Evolutionary conservation across 2,888 invertebrate genomes (phyloP), one percentile per base, ranked within the genome.

Genomic region (Choristoneura rosaceana): DNA sequence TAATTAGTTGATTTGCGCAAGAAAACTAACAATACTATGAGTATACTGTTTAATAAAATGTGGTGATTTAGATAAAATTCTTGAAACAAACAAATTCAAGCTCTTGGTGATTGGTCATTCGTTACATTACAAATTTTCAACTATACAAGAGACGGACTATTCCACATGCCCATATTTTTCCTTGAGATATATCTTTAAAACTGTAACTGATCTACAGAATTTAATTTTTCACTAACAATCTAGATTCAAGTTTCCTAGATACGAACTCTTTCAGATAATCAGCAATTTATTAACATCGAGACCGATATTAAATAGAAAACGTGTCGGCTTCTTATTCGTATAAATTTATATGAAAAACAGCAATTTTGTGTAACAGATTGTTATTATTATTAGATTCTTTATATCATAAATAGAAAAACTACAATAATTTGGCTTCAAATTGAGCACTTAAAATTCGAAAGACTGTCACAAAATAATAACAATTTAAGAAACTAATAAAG

Each of bases 351-450:
- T 5, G 12, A 12, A 55, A 55, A 34, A 59, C 59, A 59, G 59
- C 34, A 14, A 34, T 34, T n/a, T n/a, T 55, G 73, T 34, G 15
- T 71, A 69, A 50, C 15, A 52, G 74, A n/a, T n/a, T n/a, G n/a
- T n/a, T 71, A 61, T 25, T 25, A 25, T 25, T 25, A 25, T 25
- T 25, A 25, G 25, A 25, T 25, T 25, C 25, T 25, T 2, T 66
- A 71, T 50, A 76, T 65, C 14, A 41, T 65, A 65, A 74, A 55
- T 73, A 47, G 10, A 75, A 74, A 68, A 50, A 74, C 71, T 82
- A 84, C 78, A 74, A 74, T 82, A 82, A 85, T 87, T 88, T 88
- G 87, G 87, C 88, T 84, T 78, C 73, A 75, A 77, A 76, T 76
- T 86, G 88, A 88, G 87, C 86, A 82, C 55, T 25, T 4, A 55